Evolutionary conservation across 2,113 vertebrate genomes (phyloP).

Genomic region (Scatophagus argus): DNA sequence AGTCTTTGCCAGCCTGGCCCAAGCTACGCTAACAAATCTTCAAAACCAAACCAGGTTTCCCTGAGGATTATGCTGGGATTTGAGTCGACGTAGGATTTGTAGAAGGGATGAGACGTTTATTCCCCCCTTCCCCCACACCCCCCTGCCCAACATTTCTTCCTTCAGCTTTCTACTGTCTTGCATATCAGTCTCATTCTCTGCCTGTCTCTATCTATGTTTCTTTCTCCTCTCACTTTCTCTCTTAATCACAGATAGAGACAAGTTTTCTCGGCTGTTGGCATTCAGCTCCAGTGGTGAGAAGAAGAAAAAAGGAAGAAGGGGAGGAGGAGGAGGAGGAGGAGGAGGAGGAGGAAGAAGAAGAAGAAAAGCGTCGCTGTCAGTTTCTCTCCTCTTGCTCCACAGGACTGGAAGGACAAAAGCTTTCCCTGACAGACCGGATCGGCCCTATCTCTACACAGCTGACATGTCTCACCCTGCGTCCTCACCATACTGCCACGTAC

Average conservation of each 20-base stretch:
- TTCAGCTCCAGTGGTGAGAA: conserved; percentile 61
- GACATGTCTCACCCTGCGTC: conserved; percentile 58
- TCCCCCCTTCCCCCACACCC: conserved; percentile 1
- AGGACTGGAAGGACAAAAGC: conserved; percentile 70
- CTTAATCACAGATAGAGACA: conserved; percentile 69
- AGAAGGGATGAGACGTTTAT: conserved; percentile 76
- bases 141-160: conserved; percentile 49
- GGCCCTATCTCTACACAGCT: conserved; percentile 57
- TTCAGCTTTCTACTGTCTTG: conserved; percentile 60
- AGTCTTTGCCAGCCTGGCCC: conserved; percentile 49
- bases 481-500: conserved; percentile 37
- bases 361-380: conserved; percentile 67
- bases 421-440: conserved; percentile 65
- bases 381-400: conserved; percentile 58
- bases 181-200: conserved; percentile 51
- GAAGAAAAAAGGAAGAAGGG: conserved; percentile 3
- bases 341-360: conserved; percentile 23
- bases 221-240: conserved; percentile 49
- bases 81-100: conserved; percentile 80
- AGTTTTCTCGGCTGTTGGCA: conserved; percentile 66
- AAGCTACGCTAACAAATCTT: conserved; percentile 75
- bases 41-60: conserved; percentile 72
- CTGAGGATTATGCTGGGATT: conserved; percentile 81
- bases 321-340: neutral
- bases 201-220: conserved; percentile 31